These are phyloP conservation scores for Maccullochella peelii DNA, from an alignment of 2,113 vertebrate genomes.

Conservation along the genomic window DNA sequence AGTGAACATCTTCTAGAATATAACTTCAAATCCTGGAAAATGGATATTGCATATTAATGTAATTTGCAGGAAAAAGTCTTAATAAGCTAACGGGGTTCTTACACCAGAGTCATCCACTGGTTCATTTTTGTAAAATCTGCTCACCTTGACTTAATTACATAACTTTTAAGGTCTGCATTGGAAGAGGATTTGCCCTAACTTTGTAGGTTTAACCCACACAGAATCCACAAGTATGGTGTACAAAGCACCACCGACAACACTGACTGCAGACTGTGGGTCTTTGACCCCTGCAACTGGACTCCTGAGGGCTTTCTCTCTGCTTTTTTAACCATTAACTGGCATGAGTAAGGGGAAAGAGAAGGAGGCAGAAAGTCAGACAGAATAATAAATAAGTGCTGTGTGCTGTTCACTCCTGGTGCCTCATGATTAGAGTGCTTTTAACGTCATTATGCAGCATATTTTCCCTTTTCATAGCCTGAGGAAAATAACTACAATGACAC, in stretches of 20 bases:
- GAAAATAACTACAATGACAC: neutral
- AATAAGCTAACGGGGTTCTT: neutral
- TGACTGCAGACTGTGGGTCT: neutral
- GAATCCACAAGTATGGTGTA: neutral
- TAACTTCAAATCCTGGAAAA: neutral
- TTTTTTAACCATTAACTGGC: constrained; percentile 12
- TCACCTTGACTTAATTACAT: neutral
- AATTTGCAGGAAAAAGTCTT: too few species aligned
- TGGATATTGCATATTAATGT: too few species aligned
- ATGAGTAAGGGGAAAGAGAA: constrained; percentile 1
- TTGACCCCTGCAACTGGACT: neutral
- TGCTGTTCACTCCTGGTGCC: neutral
- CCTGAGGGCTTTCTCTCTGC: constrained; percentile 7
- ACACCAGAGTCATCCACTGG: neutral
- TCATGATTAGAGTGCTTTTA: constrained; percentile 12
- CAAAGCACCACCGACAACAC: neutral
- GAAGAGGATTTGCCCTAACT: too few species aligned
- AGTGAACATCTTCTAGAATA: too few species aligned
- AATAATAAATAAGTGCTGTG: neutral
- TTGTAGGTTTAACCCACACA: neutral
- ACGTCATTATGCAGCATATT: constrained; percentile 1
- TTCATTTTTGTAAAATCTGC: neutral
- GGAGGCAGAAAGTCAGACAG: constrained; percentile 1
- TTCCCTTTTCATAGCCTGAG: constrained; percentile 13
- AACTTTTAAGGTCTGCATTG: neutral